phyloP scores from a whole-genome alignment of 23 tunicate genomes.

The Ciona savignyi region DNA sequence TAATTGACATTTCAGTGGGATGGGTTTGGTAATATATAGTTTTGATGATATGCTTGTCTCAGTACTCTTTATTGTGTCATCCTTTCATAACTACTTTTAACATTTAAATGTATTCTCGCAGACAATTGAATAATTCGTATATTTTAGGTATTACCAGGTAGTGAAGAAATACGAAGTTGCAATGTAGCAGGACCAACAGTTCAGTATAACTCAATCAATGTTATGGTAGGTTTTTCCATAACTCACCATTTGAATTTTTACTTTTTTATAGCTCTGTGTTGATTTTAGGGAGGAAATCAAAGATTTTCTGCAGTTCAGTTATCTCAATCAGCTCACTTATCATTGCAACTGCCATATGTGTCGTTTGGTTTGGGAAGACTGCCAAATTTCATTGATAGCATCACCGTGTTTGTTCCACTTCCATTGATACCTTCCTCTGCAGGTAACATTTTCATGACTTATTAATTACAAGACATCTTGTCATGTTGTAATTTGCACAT shows the following conservation, averaged over 20 bases:
- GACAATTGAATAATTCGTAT: no score
- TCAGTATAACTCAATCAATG: slow-evolving; percentile 32
- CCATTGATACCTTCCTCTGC: slow-evolving; percentile 19
- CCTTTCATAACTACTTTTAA: no score
- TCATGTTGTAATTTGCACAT: no score
- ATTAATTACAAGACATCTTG: no score
- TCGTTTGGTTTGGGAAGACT: slow-evolving; percentile 53
- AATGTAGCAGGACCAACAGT: slow-evolving; percentile 32
- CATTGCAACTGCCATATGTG: slow-evolving; percentile 48
- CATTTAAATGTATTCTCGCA: no score
- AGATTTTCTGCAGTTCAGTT: slow-evolving; percentile 28
- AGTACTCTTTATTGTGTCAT: no score
- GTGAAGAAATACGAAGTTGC: not conserved
- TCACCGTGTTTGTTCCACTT: slow-evolving; percentile 31
- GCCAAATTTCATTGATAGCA: slow-evolving; percentile 50
- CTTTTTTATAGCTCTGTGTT: no score
- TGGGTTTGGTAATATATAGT: no score
- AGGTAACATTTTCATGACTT: no score
- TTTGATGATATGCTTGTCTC: no score
- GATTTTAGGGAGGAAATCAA: slow-evolving; percentile 39
- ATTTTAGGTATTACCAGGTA: slow-evolving; percentile 10
- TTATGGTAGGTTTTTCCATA: slow-evolving; percentile 21
- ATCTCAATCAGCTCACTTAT: slow-evolving; percentile 31
- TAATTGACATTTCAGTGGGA: no score
- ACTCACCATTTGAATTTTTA: no score